A percentile compares a stretch with the other conserved stretches of the same genome.
Conservation (phyloP, 2,888 invertebrate species). For the Sminthurinus aureus region DNA sequence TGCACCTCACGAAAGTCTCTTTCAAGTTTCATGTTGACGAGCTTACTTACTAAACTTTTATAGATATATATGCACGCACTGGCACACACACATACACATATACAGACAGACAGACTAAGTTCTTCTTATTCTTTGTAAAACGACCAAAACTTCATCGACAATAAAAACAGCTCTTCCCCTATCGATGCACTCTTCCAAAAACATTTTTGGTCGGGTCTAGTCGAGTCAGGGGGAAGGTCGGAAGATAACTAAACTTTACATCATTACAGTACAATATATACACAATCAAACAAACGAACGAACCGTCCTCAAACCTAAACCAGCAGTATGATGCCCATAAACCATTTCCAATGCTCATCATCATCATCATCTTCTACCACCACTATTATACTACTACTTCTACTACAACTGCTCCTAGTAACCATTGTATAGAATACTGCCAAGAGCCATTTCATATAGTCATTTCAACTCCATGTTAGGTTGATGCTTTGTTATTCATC, state of each 20-base stretch:
- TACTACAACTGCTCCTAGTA: background rate
- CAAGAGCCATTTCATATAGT: constrained; percentile 23
- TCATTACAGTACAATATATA: constrained; percentile 17
- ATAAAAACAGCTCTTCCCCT: constrained; percentile 25
- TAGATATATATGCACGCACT: constrained; percentile 26
- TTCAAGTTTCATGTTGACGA: constrained; percentile 35
- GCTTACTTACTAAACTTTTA: constrained; percentile 15
- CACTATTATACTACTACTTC: too few relatives aligned
- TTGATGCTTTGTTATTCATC: constrained; percentile 18
- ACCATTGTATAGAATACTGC: constrained; percentile 22
- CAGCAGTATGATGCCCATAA: background rate
- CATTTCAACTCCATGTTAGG: constrained; percentile 25
- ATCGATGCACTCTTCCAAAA: constrained; percentile 31
- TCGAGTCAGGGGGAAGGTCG: constrained; percentile 22
- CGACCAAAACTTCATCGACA: constrained; percentile 9
- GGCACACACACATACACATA: constrained; percentile 13
- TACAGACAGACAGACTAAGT: background rate
- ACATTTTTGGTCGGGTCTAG: constrained; percentile 29
- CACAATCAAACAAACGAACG: constrained; percentile 15
- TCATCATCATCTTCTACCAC: too few relatives aligned
- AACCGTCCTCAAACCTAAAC: constrained; percentile 21
- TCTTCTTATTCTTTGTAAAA: too few relatives aligned
- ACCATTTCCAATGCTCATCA: too few relatives aligned
- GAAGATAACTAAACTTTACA: constrained; percentile 21
- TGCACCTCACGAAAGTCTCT: constrained; percentile 33